Base-by-base conservation (phyloP, 2,888 invertebrate genomes). In the Pandemis corylana region DNA sequence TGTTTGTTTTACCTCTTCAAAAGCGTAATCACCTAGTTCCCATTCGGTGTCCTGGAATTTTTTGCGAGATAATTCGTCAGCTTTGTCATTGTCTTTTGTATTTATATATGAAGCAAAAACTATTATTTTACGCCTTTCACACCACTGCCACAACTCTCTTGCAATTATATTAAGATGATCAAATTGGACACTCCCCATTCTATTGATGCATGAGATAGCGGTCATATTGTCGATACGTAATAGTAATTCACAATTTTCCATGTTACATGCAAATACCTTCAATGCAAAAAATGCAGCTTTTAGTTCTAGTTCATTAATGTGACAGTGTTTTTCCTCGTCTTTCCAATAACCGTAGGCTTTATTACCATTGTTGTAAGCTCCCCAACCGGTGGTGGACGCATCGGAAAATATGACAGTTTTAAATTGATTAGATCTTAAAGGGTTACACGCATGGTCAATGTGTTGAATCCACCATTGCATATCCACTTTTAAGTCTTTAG, bases 271-370 rank as follows among this genome's bases (percentile, higher is more conserved):
- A 13, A 77, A 78, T 9, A 13, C 13, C 49, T 76, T 76, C 13
- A 78, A 36, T 7, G 56, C 72, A 5, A 76, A 62, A 70, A 74
- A 77, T 5, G 76, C 76, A 2, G 76, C 76, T 68, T 65, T 68
- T 7, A 78, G 9, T 42, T 78, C 76, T 4, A 78, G 36, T 28
- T 71, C 63, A 70, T 78, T 78, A 7, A 78, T 77, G n/a, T 78
- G 76, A 4, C 1, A 2, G 0, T 12, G 12, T 41, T 44, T 62
- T 66, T 61, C 53, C 5, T 20, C 51, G n/a, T 42, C 42, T 61
- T 59, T 41, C 68, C 71, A 64, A n/a, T 53, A 46, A 13, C 73
- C 73, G 20, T 42, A 12, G 2, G 59, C 42, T 51, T n/a, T 44
- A 13, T 70, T 44, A 12, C 44, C 44, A 46, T 67, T 36, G 49